Evolutionary conservation across 2,113 vertebrate species (phyloP), one percentile per base, ranked within the genome.

Genomic region (Podarcis muralis): DNA sequence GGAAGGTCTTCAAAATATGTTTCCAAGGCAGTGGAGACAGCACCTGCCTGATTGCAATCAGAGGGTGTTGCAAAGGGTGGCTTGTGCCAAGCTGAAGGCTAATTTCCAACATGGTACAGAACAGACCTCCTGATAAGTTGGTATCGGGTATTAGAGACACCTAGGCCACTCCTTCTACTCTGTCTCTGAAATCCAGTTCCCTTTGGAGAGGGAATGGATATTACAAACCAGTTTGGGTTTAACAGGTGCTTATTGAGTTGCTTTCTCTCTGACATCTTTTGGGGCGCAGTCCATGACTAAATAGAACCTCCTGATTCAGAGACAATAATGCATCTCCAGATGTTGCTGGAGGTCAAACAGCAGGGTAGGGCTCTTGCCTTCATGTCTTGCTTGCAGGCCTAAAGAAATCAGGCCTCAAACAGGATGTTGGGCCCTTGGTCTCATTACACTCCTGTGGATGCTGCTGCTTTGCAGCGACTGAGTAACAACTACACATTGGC

Each of bases 401-500:
- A 9, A 11, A 40, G 62, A 32, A 27, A 43, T 7, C 35, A 66
- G 84, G 32, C 37, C 22, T 6, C n/a, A 62, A 75, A 20, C 15
- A 65, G 32, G 23, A 30, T 75, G 6, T n/a, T 35, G 83, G 22
- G 3, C 32, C 20, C 71, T 16, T 8, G 23, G 32, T 35, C 22
- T 59, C 37, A 35, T 74, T 71, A 12, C 6, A 4, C 27, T 37
- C 6, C 43, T 57, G 5, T 65, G 5, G 69, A 35, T 35, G 69
- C 16, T 6, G 0, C 84, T 83, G 80, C 62, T 9, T 82, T 82
- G 4, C 3, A 0, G 0, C 20, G 83, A 6, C 43, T 30, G 18
- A 59, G 32, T 53, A 65, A 76, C 0, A 1, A 57, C 0, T 83
- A 8, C 81, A 22, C 23, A 0, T 12, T 23, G 53, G 11, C 22